Conservation (phyloP, 2,113 vertebrate species). For the Platycercus adscitus region DNA sequence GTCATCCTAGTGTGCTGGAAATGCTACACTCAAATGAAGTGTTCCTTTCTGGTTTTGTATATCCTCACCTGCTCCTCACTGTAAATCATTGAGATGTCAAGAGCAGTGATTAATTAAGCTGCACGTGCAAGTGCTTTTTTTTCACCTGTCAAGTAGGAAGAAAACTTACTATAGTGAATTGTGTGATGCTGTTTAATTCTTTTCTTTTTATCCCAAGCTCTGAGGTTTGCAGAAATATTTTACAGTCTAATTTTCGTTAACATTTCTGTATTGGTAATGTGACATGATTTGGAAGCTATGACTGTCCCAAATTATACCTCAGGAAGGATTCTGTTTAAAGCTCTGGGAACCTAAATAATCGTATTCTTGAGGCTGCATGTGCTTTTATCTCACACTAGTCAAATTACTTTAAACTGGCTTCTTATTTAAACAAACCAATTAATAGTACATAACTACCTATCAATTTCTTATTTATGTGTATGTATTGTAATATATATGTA, state of each 20-base stretch:
- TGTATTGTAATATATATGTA: constrained; percentile 31
- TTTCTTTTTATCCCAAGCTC: constrained; percentile 50
- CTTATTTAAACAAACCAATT: not conserved
- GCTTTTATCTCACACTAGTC: not conserved
- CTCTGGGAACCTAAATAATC: not conserved
- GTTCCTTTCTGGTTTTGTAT: constrained; percentile 84
- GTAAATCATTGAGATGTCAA: constrained; percentile 92
- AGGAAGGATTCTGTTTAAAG: not conserved
- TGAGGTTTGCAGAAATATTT: constrained; percentile 62
- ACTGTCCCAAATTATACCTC: not conserved
- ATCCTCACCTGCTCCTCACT: constrained; percentile 95
- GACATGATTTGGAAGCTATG: constrained; percentile 7
- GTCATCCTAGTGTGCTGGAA: constrained; percentile 80
- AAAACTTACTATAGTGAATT: constrained; percentile 71
- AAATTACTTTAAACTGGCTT: not conserved
- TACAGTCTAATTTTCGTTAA: constrained; percentile 51
- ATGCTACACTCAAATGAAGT: constrained; percentile 77
- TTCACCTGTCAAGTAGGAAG: constrained; percentile 88
- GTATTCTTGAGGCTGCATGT: accelerated
- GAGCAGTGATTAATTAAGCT: constrained; percentile 88
- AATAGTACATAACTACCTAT: constrained; percentile 8
- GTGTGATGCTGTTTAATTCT: constrained; percentile 63
- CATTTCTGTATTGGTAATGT: not conserved
- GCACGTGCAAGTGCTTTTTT: constrained; percentile 88
- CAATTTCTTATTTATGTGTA: constrained; percentile 53